Base-by-base conservation (phyloP, 1,140 invertebrate genomes). In the Pseudomyrmex sp. region DNA sequence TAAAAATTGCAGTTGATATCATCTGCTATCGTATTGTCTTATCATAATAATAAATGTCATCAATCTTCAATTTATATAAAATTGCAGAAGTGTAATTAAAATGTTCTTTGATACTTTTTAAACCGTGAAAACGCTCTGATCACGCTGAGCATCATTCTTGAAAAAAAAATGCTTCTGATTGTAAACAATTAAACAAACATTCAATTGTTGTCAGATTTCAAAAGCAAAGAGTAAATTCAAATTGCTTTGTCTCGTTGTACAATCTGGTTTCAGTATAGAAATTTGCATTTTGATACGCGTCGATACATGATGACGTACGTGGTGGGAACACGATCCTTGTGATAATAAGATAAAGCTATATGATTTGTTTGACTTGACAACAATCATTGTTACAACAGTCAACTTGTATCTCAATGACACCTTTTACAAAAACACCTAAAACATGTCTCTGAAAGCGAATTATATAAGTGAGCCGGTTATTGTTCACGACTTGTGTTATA, bases 321-420 rank as follows among this genome's bases (percentile, higher is more conserved):
- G 58, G 18, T 72, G 52, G 20, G 54, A 50, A 56, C 54, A 65
- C 23, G 59, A 12, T 23, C 23, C 12, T 52, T 61, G 20, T 20
- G 20, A 46, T 82, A 88, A 88, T 88, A 85, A 85, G 68, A 85
- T 83, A 88, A 88, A 74, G 59, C 58, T 15, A 18, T 35, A 65
- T 46, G 12, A 52, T 20, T 68, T 20, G 76, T 65, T 85, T 26
- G 12, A 66, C 15, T 26, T 68, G 13, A 13, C 35, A 35, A 35
- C 35, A 35, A 7, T 35, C 35, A 35, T 1, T 35, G 35, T 35
- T 35, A 35, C 35, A 35, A 35, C 35, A 35, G 35, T 35, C 35
- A 35, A 7, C 7, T 35, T 35, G 35, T 35, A 35, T 52, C 9
- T 13, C 50, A 52, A 12, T 52, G 50, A 52, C 50, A 52, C 10